These are phyloP conservation scores for Calidris pygmaea DNA, from an alignment of 2,113 vertebrate genomes.

Conservation along the genomic window DNA sequence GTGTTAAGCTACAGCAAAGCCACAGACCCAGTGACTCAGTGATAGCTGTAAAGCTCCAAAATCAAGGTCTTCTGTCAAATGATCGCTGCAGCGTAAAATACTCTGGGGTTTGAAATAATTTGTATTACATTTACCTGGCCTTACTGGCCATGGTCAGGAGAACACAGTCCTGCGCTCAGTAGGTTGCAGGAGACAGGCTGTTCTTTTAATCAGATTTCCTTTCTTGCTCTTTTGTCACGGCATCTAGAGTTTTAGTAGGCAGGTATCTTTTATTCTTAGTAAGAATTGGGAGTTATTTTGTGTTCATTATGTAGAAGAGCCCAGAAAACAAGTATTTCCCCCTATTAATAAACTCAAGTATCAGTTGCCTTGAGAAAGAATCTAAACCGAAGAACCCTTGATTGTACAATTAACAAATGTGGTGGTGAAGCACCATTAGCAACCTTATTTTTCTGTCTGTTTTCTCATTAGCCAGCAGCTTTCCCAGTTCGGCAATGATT, in stretches of 20 bases:
- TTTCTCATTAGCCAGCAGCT: not conserved
- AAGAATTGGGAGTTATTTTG: not conserved
- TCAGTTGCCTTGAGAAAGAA: not conserved
- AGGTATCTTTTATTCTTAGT: not conserved
- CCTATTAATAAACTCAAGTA: not conserved
- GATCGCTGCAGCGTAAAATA: not conserved
- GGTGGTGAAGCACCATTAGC: not conserved
- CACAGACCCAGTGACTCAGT: not conserved
- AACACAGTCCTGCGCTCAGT: fast-evolving
- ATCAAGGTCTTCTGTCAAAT: not conserved
- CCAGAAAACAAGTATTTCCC: not conserved
- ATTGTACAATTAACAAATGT: not conserved
- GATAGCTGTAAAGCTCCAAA: not conserved
- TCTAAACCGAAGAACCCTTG: not conserved
- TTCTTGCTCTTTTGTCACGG: not conserved
- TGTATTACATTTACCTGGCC: not conserved
- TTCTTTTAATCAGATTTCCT: not conserved
- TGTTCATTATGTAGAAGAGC: not conserved
- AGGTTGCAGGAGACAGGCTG: not conserved
- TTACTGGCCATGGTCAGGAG: not conserved
- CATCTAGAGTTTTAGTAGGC: not conserved
- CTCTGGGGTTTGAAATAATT: not conserved
- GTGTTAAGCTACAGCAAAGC: not conserved
- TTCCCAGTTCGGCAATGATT: not conserved
- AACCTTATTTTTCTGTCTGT: not conserved